Evolutionary conservation across 2,888 invertebrate genomes (phyloP), one percentile per base, ranked within the genome.

Genomic region (Caenorhabditis japonica): DNA sequence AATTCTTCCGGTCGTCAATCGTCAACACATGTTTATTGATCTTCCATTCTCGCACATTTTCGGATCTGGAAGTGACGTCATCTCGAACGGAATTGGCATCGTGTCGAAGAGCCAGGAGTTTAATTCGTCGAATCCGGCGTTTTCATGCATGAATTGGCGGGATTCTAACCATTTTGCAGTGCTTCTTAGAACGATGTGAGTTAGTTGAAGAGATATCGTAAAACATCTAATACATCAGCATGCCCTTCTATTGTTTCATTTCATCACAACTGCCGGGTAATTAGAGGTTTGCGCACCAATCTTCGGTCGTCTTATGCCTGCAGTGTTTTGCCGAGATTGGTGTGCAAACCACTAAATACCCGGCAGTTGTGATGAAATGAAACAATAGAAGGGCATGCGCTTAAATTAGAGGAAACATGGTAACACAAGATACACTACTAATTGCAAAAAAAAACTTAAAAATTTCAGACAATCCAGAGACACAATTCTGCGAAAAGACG

Each of bases 111-210:
- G 21, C n/a, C 69, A 68, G 23, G 55, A 68, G 30, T 85, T 85
- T 70, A 85, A 85, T 66, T 76, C 56, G 27, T 62, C 80, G 8
- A 86, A 84, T 75, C 83, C 85, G 13, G 74, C 76, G 7, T 85
- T 82, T 62, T 62, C 73, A 5, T 51, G 76, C 25, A 46, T 79
- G 27, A 60, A 68, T 46, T 72, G 68, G 46, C 36, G 70, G 23
- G 70, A 77, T 47, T 55, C 60, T 27, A 60, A 77, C 33, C 71
- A 59, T 33, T 81, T 75, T 69, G 77, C 80, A 8, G 80, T 82
- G 36, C 61, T 82, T 33, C 49, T 82, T 15, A 74, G 61, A 41
- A 73, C 66, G n/a, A 56, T 47, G 73, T 73, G 33, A 60, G 60
- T 8, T 36, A 25, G n/a, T 3, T 23, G 12, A 30, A 39, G 1